Percentiles rank a stretch among this genome's conserved stretches.
Conservation (phyloP, 2,797 vertebrate species). For the Pseudochirops cupreus region DNA sequence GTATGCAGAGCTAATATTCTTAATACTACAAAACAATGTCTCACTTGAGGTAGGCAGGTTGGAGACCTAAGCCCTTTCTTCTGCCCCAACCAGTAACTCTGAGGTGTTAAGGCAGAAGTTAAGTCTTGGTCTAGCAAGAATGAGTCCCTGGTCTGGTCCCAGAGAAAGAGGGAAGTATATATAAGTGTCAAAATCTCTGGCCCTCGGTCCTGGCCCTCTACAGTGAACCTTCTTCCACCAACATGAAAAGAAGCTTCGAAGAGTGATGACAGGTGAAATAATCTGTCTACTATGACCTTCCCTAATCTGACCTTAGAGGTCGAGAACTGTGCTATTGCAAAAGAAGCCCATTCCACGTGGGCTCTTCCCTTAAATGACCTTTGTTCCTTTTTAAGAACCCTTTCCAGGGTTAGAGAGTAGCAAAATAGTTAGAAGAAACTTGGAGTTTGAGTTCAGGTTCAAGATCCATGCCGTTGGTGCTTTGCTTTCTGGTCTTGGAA, state of each 20-base stretch:
- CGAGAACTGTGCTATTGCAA: background rate
- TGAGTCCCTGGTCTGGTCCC: too few species aligned
- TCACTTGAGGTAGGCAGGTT: background rate
- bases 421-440: background rate
- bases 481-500: background rate
- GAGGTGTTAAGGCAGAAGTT: background rate
- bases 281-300: background rate
- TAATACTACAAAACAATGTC: background rate
- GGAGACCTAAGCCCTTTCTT: background rate
- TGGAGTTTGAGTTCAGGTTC: background rate
- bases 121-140: background rate
- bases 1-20: background rate
- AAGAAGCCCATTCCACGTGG: background rate
- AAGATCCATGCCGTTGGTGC: background rate
- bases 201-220: background rate
- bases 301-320: background rate
- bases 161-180: background rate
- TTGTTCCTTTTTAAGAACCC: constrained; percentile 1
- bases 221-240: background rate
- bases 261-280: background rate
- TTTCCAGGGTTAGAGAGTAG: background rate
- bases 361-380: constrained; percentile 11
- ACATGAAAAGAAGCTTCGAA: background rate
- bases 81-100: background rate
- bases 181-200: background rate